Evolutionary conservation across 2,797 vertebrate species (phyloP).

Genomic region (Bovichtus diacanthus): DNA sequence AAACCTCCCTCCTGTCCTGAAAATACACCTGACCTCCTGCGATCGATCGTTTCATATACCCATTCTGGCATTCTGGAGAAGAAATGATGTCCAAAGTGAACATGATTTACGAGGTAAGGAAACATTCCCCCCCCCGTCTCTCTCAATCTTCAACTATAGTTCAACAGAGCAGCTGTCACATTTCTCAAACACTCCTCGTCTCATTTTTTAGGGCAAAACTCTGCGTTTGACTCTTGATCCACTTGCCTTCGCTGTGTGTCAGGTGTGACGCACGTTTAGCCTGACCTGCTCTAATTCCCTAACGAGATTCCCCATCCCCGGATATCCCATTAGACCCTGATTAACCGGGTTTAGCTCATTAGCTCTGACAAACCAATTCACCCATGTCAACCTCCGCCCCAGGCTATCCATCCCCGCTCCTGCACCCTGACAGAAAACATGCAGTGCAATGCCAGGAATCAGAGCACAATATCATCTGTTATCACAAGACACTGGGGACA

Average conservation of each 20-base stretch:
- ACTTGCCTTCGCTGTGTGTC: slow-evolving; percentile 44
- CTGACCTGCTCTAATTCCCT: slow-evolving; percentile 83
- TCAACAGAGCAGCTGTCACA: background rate
- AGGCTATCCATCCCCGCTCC: slow-evolving; percentile 7
- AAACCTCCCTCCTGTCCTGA: background rate
- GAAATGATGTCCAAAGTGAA: too few relatives aligned
- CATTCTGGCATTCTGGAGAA: background rate
- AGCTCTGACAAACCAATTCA: slow-evolving; percentile 80
- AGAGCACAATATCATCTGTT: background rate
- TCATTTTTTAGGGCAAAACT: background rate
- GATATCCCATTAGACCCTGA: slow-evolving; percentile 85
- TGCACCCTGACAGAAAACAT: slow-evolving; percentile 15
- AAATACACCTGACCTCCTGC: background rate
- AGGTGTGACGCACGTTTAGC: slow-evolving; percentile 79
- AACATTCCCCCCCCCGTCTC: background rate
- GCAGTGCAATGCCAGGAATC: background rate
- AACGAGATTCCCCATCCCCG: slow-evolving; percentile 82
- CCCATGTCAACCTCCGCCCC: slow-evolving; percentile 54
- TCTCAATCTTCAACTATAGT: background rate
- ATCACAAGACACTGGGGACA: background rate
- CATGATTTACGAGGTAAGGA: background rate
- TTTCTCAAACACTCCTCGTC: background rate
- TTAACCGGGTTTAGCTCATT: slow-evolving; percentile 85
- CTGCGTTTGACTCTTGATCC: slow-evolving; percentile 59
- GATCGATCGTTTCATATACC: accelerated